Conservation (phyloP, 1,140 invertebrate genomes). For the Halyomorpha halys region DNA sequence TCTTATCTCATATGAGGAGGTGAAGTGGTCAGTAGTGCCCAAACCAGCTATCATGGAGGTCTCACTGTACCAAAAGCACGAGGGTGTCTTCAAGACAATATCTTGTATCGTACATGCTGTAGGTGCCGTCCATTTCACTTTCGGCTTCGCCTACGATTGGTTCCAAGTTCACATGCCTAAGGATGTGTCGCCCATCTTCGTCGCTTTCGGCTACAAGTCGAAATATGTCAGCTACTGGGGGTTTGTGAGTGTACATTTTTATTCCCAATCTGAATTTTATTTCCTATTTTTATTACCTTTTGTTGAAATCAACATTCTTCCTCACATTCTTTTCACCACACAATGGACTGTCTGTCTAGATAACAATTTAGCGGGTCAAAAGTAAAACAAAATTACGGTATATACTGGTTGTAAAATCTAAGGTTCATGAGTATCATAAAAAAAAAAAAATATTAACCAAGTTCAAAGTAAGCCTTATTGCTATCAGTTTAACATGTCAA, state of each 20-base stretch:
- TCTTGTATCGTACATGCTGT: conserved; percentile 45
- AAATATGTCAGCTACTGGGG: conserved; percentile 79
- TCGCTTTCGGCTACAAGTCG: conserved; percentile 59
- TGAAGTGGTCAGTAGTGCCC: background rate
- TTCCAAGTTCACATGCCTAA: conserved; percentile 52
- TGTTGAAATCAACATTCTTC: no score
- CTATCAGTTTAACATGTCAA: no score
- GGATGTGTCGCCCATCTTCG: conserved; percentile 37
- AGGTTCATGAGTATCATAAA: no score
- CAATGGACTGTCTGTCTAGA: no score
- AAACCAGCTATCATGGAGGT: conserved; percentile 13
- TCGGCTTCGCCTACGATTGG: conserved; percentile 63
- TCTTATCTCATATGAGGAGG: background rate
- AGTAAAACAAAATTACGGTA: no score
- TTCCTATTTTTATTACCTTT: no score
- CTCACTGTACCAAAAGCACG: background rate
- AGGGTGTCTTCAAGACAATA: conserved; percentile 5
- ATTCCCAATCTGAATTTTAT: no score
- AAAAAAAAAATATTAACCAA: no score
- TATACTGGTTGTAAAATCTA: no score
- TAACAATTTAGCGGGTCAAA: no score
- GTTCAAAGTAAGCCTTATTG: no score
- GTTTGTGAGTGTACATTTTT: conserved; percentile 52
- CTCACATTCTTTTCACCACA: no score
- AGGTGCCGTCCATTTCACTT: conserved; percentile 54